Evolutionary conservation across 2,888 invertebrate genomes (phyloP).

Genomic region (Geophilus truncorum): DNA sequence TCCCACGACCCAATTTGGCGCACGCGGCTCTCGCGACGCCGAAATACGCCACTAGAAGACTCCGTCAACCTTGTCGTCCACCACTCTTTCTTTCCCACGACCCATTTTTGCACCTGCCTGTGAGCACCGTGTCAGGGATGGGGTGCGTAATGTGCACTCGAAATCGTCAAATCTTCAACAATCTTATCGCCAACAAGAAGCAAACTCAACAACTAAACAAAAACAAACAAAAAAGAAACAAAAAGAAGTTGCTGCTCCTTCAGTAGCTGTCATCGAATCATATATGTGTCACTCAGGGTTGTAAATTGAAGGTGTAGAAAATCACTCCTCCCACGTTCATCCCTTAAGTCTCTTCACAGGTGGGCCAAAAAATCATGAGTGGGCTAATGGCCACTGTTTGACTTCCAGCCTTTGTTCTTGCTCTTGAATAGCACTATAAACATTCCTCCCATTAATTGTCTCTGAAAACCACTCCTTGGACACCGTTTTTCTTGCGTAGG

Average conservation of each 20-base stretch:
- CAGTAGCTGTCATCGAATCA: neutral
- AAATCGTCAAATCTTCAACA: too few species aligned
- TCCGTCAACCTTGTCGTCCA: neutral
- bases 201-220: neutral
- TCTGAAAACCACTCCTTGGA: constrained; percentile 1
- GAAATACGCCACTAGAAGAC: constrained; percentile 7
- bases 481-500: constrained; percentile 1
- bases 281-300: neutral
- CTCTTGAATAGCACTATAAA: neutral
- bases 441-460: neutral
- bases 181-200: neutral
- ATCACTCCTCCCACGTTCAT: neutral
- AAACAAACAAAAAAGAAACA: neutral
- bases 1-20: constrained; percentile 21
- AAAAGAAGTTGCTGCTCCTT: neutral
- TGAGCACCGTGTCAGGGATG: neutral
- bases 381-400: constrained; percentile 18
- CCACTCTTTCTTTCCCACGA: neutral
- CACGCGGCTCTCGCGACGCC: neutral
- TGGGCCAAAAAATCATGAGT: neutral
- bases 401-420: neutral
- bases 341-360: neutral
- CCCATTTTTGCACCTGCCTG: constrained; percentile 12
- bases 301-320: neutral
- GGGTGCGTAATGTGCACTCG: neutral